Percentiles rank a stretch among this genome's conserved stretches.
phyloP scores from a whole-genome alignment of 2,113 vertebrate genomes.

The Emydura subglobosa region DNA sequence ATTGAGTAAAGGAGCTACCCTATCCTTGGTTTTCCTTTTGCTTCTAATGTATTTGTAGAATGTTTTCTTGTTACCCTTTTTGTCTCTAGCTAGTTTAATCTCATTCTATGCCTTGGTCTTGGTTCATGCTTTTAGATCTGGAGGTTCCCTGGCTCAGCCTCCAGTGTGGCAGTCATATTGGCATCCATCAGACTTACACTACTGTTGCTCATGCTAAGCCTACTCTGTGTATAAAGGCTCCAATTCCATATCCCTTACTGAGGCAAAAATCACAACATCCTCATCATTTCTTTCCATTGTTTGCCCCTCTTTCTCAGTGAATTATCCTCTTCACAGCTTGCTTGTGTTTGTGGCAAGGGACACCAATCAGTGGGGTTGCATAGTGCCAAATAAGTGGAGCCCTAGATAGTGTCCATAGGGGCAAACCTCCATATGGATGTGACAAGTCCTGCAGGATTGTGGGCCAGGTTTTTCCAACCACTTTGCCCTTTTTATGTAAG shows the following conservation, averaged over 20 bases:
- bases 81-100: no score
- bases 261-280: background rate
- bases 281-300: background rate
- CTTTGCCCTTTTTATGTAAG: background rate
- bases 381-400: background rate
- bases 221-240: background rate
- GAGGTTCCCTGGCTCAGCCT: no score
- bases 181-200: background rate
- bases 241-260: background rate
- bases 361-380: rapidly evolving
- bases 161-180: background rate
- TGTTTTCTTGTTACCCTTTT: no score
- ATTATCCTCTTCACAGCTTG: background rate
- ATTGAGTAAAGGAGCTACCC: no score
- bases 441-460: background rate
- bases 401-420: background rate
- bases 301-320: background rate
- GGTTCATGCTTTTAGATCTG: background rate
- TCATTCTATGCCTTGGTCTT: no score
- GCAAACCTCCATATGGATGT: background rate
- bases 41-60: no score
- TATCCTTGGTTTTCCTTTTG: no score
- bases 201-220: background rate
- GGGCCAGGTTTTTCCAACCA: background rate
- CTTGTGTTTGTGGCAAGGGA: background rate